phyloP scores from a whole-genome alignment of 1,140 invertebrate species.

The Papilio helenus region DNA sequence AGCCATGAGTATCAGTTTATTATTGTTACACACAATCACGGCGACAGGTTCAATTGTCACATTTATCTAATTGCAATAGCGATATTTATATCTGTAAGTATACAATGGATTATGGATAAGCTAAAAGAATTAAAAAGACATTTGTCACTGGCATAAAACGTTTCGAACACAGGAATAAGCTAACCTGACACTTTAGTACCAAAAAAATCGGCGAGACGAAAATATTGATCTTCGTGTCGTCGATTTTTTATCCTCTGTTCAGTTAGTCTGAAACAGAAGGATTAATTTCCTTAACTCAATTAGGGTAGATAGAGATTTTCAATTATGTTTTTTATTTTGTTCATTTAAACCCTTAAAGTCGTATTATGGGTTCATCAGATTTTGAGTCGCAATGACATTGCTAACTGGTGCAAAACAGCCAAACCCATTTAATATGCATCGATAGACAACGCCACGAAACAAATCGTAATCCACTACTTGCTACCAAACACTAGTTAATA shows the following conservation, averaged over 20 bases:
- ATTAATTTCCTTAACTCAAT: constrained; percentile 2
- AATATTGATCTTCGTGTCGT: constrained; percentile 1
- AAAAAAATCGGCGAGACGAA: constrained; percentile 17
- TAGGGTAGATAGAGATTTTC: background rate
- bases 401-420: background rate
- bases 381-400: background rate
- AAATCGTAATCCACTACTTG: too few relatives aligned
- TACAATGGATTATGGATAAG: background rate
- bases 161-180: background rate
- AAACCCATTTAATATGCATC: background rate
- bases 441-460: background rate
- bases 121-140: background rate
- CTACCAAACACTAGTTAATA: too few relatives aligned
- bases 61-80: background rate
- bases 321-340: background rate
- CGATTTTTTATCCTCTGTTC: background rate
- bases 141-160: background rate
- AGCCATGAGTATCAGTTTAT: background rate
- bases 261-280: background rate
- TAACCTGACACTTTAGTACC: background rate
- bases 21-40: background rate
- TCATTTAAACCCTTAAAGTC: background rate
- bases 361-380: background rate
- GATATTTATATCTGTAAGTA: background rate
- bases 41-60: background rate